These are phyloP conservation scores for Nasonovia ribisnigri DNA, from an alignment of 2,888 invertebrate genomes.

Conservation along the genomic window DNA sequence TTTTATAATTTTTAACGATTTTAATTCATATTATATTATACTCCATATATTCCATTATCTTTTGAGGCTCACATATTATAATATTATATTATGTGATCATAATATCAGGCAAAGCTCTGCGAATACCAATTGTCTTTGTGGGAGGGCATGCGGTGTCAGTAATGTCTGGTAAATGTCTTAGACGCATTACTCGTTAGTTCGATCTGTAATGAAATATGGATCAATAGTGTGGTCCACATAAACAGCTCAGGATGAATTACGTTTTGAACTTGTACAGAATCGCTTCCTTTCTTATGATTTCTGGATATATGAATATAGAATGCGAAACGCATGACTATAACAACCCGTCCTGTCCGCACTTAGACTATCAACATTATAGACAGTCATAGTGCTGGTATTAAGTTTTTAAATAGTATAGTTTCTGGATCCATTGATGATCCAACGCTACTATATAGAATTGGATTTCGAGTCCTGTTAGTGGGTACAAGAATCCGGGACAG, in stretches of 20 bases:
- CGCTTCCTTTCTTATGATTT: not conserved
- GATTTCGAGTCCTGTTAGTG: not conserved
- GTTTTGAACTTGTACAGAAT: not conserved
- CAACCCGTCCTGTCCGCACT: not conserved
- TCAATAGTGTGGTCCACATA: not conserved
- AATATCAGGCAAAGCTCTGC: no score
- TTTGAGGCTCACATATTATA: no score
- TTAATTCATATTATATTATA: no score
- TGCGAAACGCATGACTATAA: not conserved
- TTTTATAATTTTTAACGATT: no score
- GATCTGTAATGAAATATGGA: not conserved
- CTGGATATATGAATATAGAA: not conserved
- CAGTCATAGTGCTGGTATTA: not conserved
- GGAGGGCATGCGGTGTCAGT: no score
- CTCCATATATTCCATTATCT: no score
- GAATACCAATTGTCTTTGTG: no score
- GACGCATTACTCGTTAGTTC: not conserved
- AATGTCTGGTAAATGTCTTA: no score
- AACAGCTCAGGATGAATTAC: not conserved
- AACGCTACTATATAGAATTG: not conserved
- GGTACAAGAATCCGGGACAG: not conserved
- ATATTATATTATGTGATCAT: no score
- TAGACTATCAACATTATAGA: not conserved
- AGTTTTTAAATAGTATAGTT: not conserved
- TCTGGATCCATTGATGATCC: not conserved